phyloP scores from a whole-genome alignment of 2,888 invertebrate genomes.

The Pachydiplax longipennis region DNA sequence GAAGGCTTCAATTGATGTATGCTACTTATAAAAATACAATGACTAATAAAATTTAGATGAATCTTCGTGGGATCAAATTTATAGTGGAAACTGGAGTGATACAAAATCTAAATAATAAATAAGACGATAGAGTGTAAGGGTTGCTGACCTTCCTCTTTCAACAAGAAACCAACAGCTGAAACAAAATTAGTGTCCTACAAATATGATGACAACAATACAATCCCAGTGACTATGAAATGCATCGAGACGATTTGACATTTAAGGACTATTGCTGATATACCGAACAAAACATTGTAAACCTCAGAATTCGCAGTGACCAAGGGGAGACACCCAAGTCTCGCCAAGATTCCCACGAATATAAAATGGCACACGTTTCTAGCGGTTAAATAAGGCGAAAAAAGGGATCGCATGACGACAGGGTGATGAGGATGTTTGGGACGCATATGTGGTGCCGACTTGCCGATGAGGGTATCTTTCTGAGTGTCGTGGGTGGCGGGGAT shows the following conservation, averaged over 20 bases:
- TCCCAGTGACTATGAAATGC: background rate
- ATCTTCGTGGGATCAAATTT: too few relatives aligned
- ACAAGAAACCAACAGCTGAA: background rate
- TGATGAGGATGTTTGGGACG: background rate
- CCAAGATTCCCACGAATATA: background rate
- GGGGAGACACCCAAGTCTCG: background rate
- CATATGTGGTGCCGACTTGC: background rate
- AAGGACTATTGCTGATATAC: too few relatives aligned
- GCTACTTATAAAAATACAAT: too few relatives aligned
- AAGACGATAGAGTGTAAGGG: background rate
- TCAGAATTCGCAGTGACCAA: background rate
- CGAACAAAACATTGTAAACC: background rate
- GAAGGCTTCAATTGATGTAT: too few relatives aligned
- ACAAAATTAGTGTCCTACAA: background rate
- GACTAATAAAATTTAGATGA: too few relatives aligned
- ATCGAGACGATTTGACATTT: too few relatives aligned
- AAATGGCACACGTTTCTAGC: background rate
- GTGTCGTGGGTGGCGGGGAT: conserved; percentile 1
- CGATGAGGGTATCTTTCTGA: background rate
- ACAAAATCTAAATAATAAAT: too few relatives aligned
- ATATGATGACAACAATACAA: background rate
- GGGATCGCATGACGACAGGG: background rate
- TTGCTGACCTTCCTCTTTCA: background rate
- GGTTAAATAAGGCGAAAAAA: background rate
- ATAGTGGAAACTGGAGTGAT: too few relatives aligned